phyloP scores from a whole-genome alignment of 2,888 invertebrate species.

The Operophtera brumata region DNA sequence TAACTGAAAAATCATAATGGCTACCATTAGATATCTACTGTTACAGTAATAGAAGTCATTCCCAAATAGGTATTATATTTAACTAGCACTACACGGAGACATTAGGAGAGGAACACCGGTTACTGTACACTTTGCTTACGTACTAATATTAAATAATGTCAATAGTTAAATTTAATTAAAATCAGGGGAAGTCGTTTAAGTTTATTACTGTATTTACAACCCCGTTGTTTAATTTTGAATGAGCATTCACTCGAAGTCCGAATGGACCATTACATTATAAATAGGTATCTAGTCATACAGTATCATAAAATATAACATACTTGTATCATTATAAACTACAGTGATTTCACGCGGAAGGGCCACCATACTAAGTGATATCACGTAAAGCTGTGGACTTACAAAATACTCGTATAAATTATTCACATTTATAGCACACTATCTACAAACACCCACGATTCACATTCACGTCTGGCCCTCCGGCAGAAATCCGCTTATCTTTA shows the following conservation, averaged over 20 bases:
- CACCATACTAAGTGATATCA: conserved; percentile 69
- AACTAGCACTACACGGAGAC: conserved; percentile 74
- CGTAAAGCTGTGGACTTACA: conserved; percentile 80
- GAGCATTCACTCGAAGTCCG: conserved; percentile 69
- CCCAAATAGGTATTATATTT: conserved; percentile 59
- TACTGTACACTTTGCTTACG: conserved; percentile 74
- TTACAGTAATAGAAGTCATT: conserved; percentile 63
- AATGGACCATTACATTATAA: conserved; percentile 58
- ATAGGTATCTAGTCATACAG: conserved; percentile 50
- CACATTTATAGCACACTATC: conserved; percentile 81
- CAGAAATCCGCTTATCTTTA: conserved; percentile 68
- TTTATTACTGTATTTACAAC: conserved; percentile 69
- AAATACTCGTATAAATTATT: conserved; percentile 81
- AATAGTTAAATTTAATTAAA: conserved; percentile 66
- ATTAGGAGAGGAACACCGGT: conserved; percentile 78
- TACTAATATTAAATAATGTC: conserved; percentile 55
- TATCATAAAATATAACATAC: conserved; percentile 76
- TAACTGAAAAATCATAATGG: conserved; percentile 50
- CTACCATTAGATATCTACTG: conserved; percentile 62
- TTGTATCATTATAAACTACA: conserved; percentile 49
- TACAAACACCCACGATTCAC: conserved; percentile 74
- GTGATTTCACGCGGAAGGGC: conserved; percentile 70
- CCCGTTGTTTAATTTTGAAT: conserved; percentile 66
- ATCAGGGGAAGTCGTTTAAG: conserved; percentile 58
- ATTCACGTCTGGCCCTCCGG: conserved; percentile 68